phyloP scores from a whole-genome alignment of 2,888 invertebrate species.

The Ophonus ardosiacus region DNA sequence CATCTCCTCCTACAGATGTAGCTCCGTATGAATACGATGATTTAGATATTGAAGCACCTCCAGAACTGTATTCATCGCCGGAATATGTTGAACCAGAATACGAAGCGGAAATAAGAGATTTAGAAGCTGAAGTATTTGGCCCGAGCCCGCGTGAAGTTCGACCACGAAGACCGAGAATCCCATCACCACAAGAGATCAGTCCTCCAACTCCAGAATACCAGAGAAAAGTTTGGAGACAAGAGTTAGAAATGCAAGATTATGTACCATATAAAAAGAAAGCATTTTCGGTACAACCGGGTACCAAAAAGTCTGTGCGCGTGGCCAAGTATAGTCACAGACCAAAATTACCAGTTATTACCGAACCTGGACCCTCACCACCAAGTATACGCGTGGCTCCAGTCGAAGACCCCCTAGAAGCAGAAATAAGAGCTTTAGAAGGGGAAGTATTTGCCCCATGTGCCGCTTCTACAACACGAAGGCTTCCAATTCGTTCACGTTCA shows the following conservation, averaged over 20 bases:
- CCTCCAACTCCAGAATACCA: conserved; percentile 38
- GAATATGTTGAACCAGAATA: conserved; percentile 2
- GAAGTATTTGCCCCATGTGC: conserved; percentile 18
- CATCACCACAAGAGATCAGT: neutral
- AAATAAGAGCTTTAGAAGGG: conserved; percentile 8
- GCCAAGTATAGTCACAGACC: neutral
- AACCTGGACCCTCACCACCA: no score
- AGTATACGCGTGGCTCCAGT: no score
- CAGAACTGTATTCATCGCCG: conserved; percentile 36
- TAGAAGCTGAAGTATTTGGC: conserved; percentile 39
- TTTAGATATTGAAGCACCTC: neutral
- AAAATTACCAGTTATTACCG: neutral
- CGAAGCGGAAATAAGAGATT: neutral
- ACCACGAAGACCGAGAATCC: neutral
- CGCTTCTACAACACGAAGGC: neutral
- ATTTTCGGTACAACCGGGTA: neutral
- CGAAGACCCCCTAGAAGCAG: neutral
- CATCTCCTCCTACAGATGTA: neutral
- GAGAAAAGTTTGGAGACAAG: conserved; percentile 21
- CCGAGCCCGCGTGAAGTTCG: neutral
- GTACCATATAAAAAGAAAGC: neutral
- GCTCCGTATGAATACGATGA: neutral
- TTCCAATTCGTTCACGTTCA: neutral
- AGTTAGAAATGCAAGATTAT: neutral
- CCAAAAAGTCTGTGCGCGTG: neutral